Evolutionary conservation across 1,140 invertebrate genomes (phyloP), one percentile per base, ranked within the genome.

Genomic region (Leptinotarsa texana): DNA sequence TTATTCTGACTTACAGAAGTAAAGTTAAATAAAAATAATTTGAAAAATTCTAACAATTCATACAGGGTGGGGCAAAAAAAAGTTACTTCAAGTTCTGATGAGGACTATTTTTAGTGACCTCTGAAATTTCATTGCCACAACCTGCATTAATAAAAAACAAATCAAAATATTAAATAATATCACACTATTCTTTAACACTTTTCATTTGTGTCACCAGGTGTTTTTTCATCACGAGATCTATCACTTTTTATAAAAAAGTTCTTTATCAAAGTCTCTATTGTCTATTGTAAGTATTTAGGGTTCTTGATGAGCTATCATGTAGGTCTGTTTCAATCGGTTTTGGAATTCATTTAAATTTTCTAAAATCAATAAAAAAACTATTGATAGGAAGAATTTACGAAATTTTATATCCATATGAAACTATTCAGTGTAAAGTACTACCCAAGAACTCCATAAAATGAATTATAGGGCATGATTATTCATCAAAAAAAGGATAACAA

Each of bases 151-250:
- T 81, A 80, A 80, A 81, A 83, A 83, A 78, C 73, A 80, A 82
- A 81, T 82, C 76, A 76, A 81, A 84, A 80, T 82, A 84, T 82
- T 83, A 84, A 82, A 81, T 84, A 84, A 83, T 84, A 84, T 84
- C 83, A 84, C 83, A 84, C 83, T 82, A 82, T 81, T 75, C 74
- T 76, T 80, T 76, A 79, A 82, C 80, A 79, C 73, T 75, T 79
- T 81, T 81, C 73, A 73, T 69, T 78, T 75, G 75, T 81, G 78
- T 80, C 79, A 83, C 80, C 78, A 78, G 77, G 79, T 82, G 76
- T 80, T 77, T 77, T 75, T 78, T 74, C 65, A 81, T 82, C 80
- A 82, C 81, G 82, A 84, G 82, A 83, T 84, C 82, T 77, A 77
- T 75, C 73, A 75, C 76, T 79, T 77, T 21, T n/a, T 63, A 22